Conservation (phyloP, 2,113 vertebrate species). For the Neoarius graeffei region DNA sequence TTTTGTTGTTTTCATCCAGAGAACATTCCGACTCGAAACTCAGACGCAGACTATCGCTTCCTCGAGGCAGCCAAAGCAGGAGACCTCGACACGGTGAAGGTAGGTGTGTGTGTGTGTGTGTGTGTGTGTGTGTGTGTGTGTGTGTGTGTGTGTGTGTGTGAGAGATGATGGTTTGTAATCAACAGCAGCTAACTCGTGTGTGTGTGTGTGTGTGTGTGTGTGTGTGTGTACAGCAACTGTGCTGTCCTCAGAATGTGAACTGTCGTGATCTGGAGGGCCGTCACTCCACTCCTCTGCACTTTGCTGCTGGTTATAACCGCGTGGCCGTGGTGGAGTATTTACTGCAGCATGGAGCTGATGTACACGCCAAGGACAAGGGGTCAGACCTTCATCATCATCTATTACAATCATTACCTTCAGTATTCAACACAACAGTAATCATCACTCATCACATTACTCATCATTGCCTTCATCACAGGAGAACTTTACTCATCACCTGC, state of each 20-base stretch:
- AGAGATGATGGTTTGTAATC: not conserved
- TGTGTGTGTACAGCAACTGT: slow-evolving; percentile 84
- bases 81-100: slow-evolving; percentile 97
- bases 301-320: slow-evolving; percentile 94
- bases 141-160: not conserved
- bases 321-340: slow-evolving; percentile 97
- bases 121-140: not conserved
- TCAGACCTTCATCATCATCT: slow-evolving; percentile 55
- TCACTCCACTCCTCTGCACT: slow-evolving; percentile 96
- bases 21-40: slow-evolving; percentile 92
- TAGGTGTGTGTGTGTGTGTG: slow-evolving; percentile 58
- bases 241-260: slow-evolving; percentile 97
- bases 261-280: slow-evolving; percentile 96
- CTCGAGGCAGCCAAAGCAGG: slow-evolving; percentile 97
- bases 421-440: not conserved
- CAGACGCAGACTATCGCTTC: slow-evolving; percentile 95
- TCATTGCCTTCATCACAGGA: not conserved
- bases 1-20: slow-evolving; percentile 69
- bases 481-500: no score
- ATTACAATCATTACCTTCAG: not conserved
- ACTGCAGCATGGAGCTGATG: slow-evolving; percentile 94
- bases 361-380: slow-evolving; percentile 99
- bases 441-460: not conserved
- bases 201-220: slow-evolving; percentile 23
- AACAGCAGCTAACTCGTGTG: not conserved